Base-by-base conservation (phyloP, 2,113 vertebrate species). In the Enhydra lutris region DNA sequence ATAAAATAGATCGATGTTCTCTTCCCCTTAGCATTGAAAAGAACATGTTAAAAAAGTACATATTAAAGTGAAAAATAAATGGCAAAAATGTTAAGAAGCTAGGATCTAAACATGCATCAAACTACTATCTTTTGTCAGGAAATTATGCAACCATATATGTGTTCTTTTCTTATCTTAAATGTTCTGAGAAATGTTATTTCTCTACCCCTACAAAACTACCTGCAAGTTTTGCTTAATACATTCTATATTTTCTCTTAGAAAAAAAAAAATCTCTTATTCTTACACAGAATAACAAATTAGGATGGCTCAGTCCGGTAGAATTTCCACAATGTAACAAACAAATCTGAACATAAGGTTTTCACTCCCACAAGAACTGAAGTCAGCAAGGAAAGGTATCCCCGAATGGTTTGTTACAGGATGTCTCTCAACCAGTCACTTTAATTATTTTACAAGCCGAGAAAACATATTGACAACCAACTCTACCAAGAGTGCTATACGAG, bases 371-470 rank as follows among this genome's bases (percentile, higher is more conserved):
- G 59, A 29, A 83, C 6, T 26, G 45, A 69, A 89, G 34, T 69
- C n/a, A 82, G 36, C 39, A 21, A 57, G 29, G 24, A 83, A 57
- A 79, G 71, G 12, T 36, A 80, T 90, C 67, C 90, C 80, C 63
- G 34, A 17, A 3, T 7, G 45, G 23, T 36, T 89, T 84, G 74
- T 83, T 91, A 15, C 14, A 61, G 23, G 59, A 52, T 47, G 34
- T 10, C 87, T 92, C 86, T 85, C n/a, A 31, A 7, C 4, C 5
- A 71, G 59, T 20, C 52, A 15, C 76, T 50, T 80, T 79, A 82
- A 93, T 95, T 92, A 81, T 84, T 96, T 92, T 78, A 88, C 20
- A 88, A 85, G 76, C 31, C 20, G 47, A 90, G 61, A 45, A 92
- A 94, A 81, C 29, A 67, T 17, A 39, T 8, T 86, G 89, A 73